Conservation (phyloP, 2,113 vertebrate genomes). For the Eretmochelys imbricata region DNA sequence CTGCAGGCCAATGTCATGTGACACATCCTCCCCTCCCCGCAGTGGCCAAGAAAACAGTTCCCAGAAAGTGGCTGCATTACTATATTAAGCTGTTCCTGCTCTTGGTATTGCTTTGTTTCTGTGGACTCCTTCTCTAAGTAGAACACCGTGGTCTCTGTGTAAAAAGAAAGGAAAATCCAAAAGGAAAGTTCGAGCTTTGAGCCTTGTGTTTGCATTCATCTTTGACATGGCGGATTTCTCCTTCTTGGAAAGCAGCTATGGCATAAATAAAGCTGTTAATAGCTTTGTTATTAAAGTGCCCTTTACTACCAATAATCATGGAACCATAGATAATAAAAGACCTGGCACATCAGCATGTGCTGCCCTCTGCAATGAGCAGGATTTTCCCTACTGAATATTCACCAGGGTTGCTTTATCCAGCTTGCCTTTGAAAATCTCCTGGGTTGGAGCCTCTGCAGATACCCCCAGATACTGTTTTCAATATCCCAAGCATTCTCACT, state of each 20-base stretch:
- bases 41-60: constrained; percentile 13
- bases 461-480: constrained; percentile 32
- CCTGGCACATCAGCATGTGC: constrained; percentile 40
- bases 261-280: constrained; percentile 62
- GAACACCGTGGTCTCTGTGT: background rate
- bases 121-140: constrained; percentile 15
- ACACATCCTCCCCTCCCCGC: background rate
- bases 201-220: constrained; percentile 53
- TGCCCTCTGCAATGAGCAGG: constrained; percentile 45
- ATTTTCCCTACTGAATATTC: constrained; percentile 53
- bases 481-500: constrained; percentile 9
- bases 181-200: constrained; percentile 20
- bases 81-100: constrained; percentile 44
- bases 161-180: constrained; percentile 30
- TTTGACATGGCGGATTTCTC: constrained; percentile 55
- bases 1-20: background rate
- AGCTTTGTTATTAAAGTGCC: constrained; percentile 51
- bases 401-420: constrained; percentile 32
- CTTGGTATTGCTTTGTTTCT: constrained; percentile 40
- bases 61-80: constrained; percentile 54
- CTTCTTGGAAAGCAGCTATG: constrained; percentile 61
- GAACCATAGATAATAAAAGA: constrained; percentile 57
- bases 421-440: constrained; percentile 18
- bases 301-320: constrained; percentile 37
- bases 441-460: constrained; percentile 35